These are phyloP conservation scores for Nannospalax galili DNA, from an alignment of 2,113 vertebrate species.

Conservation along the genomic window DNA sequence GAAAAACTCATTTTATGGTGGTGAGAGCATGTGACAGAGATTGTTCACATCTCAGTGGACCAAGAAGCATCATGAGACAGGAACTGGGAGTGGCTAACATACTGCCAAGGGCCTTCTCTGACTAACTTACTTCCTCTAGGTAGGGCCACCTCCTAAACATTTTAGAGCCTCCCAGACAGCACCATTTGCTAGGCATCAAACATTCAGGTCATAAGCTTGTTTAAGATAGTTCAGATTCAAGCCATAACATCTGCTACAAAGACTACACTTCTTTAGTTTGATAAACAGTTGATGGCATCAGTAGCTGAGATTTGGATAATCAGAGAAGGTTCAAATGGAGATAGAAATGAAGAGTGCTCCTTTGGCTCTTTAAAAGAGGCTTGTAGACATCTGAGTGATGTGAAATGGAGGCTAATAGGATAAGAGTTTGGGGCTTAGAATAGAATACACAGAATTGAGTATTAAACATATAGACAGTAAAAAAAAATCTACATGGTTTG, in stretches of 20 bases:
- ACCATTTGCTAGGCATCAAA: neutral
- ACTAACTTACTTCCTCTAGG: neutral
- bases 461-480: neutral
- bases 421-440: neutral
- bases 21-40: neutral
- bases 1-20: neutral
- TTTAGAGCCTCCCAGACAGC: neutral
- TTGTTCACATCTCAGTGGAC: neutral
- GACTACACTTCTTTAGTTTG: neutral
- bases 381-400: neutral
- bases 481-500: neutral
- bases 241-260: neutral
- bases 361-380: neutral
- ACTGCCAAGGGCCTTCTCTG: neutral
- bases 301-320: neutral
- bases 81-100: too few relatives aligned
- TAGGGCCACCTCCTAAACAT: neutral
- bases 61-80: neutral
- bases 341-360: conserved; percentile 1
- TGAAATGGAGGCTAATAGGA: neutral
- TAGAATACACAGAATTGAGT: neutral
- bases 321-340: neutral
- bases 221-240: neutral
- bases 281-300: neutral
- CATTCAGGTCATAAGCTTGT: neutral